Conservation (phyloP, 2,797 vertebrate species). For the Brachyrhaphis roseni region DNA sequence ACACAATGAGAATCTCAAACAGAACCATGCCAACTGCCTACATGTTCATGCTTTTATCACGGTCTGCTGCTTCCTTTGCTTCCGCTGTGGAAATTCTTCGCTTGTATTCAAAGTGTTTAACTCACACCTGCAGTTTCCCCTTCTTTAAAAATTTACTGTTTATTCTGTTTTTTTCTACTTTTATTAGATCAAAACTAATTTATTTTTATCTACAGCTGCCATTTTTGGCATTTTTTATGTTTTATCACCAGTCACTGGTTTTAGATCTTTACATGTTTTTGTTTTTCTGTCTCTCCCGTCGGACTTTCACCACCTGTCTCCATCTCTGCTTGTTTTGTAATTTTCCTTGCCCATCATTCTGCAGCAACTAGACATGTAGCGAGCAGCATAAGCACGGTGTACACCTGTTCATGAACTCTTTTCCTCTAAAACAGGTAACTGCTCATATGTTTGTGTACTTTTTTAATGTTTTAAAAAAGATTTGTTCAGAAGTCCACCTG, state of each 20-base stretch:
- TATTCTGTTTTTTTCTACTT: conserved; percentile 13
- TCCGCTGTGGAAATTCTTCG: conserved; percentile 53
- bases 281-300: conserved; percentile 14
- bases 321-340: conserved; percentile 16
- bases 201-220: conserved; percentile 16
- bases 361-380: conserved; percentile 73
- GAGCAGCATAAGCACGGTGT: conserved; percentile 42
- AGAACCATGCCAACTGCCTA: background rate
- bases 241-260: conserved; percentile 23
- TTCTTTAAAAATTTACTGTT: conserved; percentile 36
- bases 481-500: background rate
- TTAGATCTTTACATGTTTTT: conserved; percentile 25
- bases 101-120: conserved; percentile 31
- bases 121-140: conserved; percentile 56
- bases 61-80: conserved; percentile 44
- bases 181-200: background rate
- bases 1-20: background rate
- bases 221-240: background rate
- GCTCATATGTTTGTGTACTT: conserved; percentile 17
- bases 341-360: conserved; percentile 41
- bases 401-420: conserved; percentile 62
- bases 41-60: conserved; percentile 17
- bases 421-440: conserved; percentile 77
- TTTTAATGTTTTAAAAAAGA: conserved; percentile 11
- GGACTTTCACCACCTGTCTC: conserved; percentile 6